These are phyloP conservation scores for Anorthoa munda DNA, from an alignment of 2,888 invertebrate species.

Conservation along the genomic window DNA sequence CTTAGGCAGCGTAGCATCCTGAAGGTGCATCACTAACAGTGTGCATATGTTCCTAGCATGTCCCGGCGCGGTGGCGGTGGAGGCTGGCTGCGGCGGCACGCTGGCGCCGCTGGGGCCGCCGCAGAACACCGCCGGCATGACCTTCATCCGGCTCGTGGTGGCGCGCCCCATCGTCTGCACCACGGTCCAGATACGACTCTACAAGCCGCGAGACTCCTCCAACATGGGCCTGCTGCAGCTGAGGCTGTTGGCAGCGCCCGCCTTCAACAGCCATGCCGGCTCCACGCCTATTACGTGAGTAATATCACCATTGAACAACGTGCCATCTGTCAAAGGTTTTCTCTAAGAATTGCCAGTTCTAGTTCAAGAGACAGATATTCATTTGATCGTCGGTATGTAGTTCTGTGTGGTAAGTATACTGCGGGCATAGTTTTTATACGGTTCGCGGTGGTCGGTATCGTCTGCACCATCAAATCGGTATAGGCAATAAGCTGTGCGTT, in stretches of 20 bases:
- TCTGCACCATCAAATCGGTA: too few relatives aligned
- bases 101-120: constrained; percentile 96
- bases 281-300: constrained; percentile 65
- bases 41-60: constrained; percentile 91
- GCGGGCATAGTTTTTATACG: too few relatives aligned
- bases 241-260: constrained; percentile 95
- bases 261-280: constrained; percentile 92
- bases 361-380: too few relatives aligned
- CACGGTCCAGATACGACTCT: constrained; percentile 93
- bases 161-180: constrained; percentile 96
- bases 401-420: too few relatives aligned
- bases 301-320: too few relatives aligned
- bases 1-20: neutral
- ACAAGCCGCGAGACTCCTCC: constrained; percentile 97
- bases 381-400: too few relatives aligned
- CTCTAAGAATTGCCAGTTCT: too few relatives aligned
- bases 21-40: constrained; percentile 38
- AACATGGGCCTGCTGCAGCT: constrained; percentile 97
- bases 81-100: constrained; percentile 95
- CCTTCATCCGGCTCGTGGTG: constrained; percentile 95
- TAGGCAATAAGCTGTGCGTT: too few relatives aligned
- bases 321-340: too few relatives aligned
- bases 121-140: constrained; percentile 96
- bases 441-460: too few relatives aligned
- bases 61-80: constrained; percentile 96